Conservation (phyloP, 1,140 invertebrate species). For the Popillia japonica region DNA sequence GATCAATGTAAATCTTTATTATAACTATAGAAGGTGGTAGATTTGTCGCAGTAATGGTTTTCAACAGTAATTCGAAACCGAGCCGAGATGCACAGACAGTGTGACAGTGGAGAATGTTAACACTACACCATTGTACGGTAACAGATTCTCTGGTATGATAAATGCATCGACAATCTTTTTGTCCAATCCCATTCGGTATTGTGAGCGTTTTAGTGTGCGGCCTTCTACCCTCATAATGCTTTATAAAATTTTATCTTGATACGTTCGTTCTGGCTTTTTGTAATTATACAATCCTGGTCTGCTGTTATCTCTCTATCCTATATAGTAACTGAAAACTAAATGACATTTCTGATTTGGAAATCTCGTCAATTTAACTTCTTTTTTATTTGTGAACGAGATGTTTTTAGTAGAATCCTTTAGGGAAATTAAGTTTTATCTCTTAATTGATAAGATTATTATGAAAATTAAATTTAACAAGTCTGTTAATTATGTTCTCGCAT, state of each 20-base stretch:
- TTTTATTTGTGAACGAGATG: neutral
- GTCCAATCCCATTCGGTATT: constrained; percentile 26
- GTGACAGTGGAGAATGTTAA: constrained; percentile 7
- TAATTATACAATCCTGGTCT: constrained; percentile 21
- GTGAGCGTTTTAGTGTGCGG: neutral
- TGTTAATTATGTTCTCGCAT: too few relatives aligned
- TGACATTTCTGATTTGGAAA: constrained; percentile 17
- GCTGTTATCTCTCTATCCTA: constrained; percentile 13
- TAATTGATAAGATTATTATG: too few relatives aligned
- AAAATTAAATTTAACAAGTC: too few relatives aligned
- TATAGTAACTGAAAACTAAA: neutral
- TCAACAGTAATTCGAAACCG: constrained; percentile 29
- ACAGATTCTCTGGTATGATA: constrained; percentile 19
- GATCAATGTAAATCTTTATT: constrained; percentile 17
- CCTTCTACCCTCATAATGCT: constrained; percentile 25
- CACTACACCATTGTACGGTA: constrained; percentile 28
- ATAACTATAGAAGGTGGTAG: constrained; percentile 13
- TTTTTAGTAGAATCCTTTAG: constrained; percentile 3
- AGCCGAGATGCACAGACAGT: constrained; percentile 15
- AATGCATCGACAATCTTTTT: constrained; percentile 21
- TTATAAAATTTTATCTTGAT: constrained; percentile 32
- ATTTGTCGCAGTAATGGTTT: constrained; percentile 22
- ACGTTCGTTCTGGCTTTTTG: constrained; percentile 6
- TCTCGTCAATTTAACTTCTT: constrained; percentile 28
- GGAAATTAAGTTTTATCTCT: too few relatives aligned